Evolutionary conservation across 2,888 invertebrate species (phyloP), one percentile per base, ranked within the genome.

Genomic region (Eledone cirrhosa): DNA sequence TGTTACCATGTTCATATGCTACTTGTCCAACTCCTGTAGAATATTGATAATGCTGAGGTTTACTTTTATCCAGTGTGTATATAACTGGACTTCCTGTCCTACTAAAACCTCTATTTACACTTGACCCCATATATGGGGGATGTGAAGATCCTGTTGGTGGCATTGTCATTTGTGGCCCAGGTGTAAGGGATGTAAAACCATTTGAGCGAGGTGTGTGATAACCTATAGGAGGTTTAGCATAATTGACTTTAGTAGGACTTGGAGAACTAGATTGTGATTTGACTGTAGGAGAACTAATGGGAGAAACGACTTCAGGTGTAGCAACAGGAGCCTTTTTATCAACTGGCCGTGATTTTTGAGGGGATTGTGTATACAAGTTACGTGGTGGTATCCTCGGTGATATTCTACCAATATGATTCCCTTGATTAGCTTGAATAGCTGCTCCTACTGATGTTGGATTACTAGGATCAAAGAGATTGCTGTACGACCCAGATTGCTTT

Each of bases 381-480:
- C 75, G 77, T 2, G 79, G 78, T 48, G 78, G 78, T n/a, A 80
- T 78, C 29, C 77, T 76, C 33, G 74, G 80, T 77, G 79, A 78
- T 75, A 53, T 76, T 76, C 76, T 76, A 48, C 76, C 48, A 48
- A 48, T 48, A 76, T 80, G 78, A 31, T 81, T 78, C 53, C 77
- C 78, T 78, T 81, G 63, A 76, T 77, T 48, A 22, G 83, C 81
- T 31, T 83, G 78, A 2, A 82, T 77, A 59, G 84, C 79, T 13
- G 85, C 85, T 47, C 84, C 85, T 47, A 84, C 81, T 8, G 85
- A 82, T n/a, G 83, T 82, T 11, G 84, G 81, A 41, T 67, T 80
- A 81, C 80, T 84, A 83, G 79, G 85, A 83, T 88, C 87, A 83
- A 87, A 88, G 82, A 88, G 86, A 84, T 88, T 88, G 81, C 85